These are phyloP conservation scores for Sebastes wilsoni DNA, from an alignment of 2,797 vertebrate species.

Conservation along the genomic window DNA sequence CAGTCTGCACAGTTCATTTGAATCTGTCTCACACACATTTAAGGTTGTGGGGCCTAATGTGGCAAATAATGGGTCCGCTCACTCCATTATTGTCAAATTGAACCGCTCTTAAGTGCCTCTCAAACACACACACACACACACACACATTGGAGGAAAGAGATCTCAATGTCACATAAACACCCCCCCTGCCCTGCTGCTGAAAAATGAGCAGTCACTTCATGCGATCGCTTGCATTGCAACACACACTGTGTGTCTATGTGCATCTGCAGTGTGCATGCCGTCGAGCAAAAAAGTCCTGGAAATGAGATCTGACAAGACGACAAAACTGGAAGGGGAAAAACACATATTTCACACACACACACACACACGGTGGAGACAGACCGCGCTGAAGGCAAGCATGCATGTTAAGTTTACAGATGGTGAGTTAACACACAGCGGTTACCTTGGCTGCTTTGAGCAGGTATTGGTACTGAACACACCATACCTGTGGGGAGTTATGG, in stretches of 20 bases:
- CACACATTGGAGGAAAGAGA: neutral
- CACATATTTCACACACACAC: neutral
- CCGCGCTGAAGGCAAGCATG: slow-evolving; percentile 47
- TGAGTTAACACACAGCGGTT: slow-evolving; percentile 70
- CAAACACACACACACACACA: slow-evolving; percentile 1
- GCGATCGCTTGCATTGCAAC: slow-evolving; percentile 15
- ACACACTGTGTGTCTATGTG: slow-evolving; percentile 11
- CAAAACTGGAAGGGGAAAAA: slow-evolving; percentile 7
- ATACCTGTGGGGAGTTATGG: slow-evolving; percentile 78
- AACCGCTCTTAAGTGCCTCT: slow-evolving; percentile 38
- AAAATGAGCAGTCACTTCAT: slow-evolving; percentile 18
- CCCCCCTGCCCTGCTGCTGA: slow-evolving; percentile 1
- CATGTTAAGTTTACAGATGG: slow-evolving; percentile 50
- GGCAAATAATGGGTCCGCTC: slow-evolving; percentile 69
- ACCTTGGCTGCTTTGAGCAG: slow-evolving; percentile 83
- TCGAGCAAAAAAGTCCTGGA: slow-evolving; percentile 26
- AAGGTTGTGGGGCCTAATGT: slow-evolving; percentile 66
- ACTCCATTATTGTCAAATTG: slow-evolving; percentile 68
- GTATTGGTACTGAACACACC: slow-evolving; percentile 78
- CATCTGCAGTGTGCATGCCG: slow-evolving; percentile 44
- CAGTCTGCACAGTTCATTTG: slow-evolving; percentile 48
- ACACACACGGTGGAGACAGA: slow-evolving; percentile 2
- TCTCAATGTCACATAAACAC: slow-evolving; percentile 4
- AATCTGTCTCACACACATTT: slow-evolving; percentile 25
- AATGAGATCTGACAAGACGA: slow-evolving; percentile 29